Evolutionary conservation across 2,113 vertebrate genomes (phyloP).

Genomic region (Heptranchias perlo): DNA sequence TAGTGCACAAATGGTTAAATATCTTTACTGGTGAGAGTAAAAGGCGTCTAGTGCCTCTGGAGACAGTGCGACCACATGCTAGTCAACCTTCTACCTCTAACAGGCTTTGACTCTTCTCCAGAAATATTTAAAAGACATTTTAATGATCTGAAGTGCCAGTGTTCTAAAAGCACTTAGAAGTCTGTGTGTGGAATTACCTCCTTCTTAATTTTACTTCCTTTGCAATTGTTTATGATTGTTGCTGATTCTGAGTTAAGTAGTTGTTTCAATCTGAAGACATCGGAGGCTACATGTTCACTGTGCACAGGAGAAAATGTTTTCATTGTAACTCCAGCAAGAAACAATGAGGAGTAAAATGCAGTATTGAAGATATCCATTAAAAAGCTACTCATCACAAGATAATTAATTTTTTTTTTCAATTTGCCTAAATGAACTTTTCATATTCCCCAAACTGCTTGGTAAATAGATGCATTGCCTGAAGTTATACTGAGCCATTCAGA

Average conservation of each 20-base stretch:
- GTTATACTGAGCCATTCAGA: background rate
- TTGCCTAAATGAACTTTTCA: background rate
- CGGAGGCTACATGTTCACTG: background rate
- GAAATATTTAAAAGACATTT: conserved; percentile 18
- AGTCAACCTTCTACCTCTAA: conserved; percentile 24
- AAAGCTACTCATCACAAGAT: background rate
- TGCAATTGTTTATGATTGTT: conserved; percentile 1
- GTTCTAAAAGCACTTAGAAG: conserved; percentile 15
- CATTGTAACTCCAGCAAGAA: background rate
- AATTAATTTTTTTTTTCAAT: background rate
- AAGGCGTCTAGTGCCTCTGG: conserved; percentile 12
- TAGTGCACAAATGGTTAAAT: background rate
- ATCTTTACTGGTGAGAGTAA: conserved; percentile 1
- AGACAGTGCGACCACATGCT: background rate
- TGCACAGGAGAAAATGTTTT: background rate
- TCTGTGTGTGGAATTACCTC: conserved; percentile 9
- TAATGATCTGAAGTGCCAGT: conserved; percentile 18
- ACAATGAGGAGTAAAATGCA: background rate
- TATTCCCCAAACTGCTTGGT: background rate
- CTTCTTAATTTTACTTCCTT: conserved; percentile 7
- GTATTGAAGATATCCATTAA: background rate
- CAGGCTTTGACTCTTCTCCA: conserved; percentile 21
- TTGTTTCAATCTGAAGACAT: background rate
- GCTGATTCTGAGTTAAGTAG: background rate
- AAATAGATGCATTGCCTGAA: background rate